Evolutionary conservation across 2,113 vertebrate species (phyloP).

Genomic region (Chlamydotis undulata): DNA sequence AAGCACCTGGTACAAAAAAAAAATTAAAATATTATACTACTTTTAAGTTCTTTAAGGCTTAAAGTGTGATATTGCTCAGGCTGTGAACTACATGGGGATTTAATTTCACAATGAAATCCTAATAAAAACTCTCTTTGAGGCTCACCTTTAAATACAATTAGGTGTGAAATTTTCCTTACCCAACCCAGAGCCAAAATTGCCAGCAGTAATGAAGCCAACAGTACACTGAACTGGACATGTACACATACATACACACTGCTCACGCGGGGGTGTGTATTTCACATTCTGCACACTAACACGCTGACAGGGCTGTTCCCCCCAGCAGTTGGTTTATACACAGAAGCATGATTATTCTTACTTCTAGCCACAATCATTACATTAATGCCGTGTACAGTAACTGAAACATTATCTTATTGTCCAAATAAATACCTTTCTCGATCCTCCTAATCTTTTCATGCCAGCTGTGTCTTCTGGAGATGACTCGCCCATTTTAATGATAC

Average conservation of each 20-base stretch:
- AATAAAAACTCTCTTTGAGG: background rate
- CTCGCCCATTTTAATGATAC: background rate
- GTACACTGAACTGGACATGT: rapidly evolving
- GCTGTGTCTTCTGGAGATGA: background rate
- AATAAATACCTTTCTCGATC: background rate
- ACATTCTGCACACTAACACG: rapidly evolving
- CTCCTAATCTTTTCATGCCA: background rate
- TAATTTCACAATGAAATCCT: background rate
- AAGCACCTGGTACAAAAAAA: background rate
- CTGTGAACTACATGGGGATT: background rate
- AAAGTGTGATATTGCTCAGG: background rate
- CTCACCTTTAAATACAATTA: background rate
- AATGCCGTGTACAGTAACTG: background rate
- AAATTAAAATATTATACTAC: background rate
- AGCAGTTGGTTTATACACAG: background rate
- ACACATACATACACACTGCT: rapidly evolving
- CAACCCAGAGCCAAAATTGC: background rate
- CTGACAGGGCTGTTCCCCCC: background rate
- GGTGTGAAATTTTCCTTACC: background rate
- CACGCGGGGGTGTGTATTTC: rapidly evolving
- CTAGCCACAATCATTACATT: background rate
- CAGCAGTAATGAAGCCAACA: background rate
- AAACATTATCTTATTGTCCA: background rate
- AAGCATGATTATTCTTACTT: background rate
- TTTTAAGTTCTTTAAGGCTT: background rate